phyloP scores from a whole-genome alignment of 2,797 vertebrate genomes.

The Manis crassicaudata region DNA sequence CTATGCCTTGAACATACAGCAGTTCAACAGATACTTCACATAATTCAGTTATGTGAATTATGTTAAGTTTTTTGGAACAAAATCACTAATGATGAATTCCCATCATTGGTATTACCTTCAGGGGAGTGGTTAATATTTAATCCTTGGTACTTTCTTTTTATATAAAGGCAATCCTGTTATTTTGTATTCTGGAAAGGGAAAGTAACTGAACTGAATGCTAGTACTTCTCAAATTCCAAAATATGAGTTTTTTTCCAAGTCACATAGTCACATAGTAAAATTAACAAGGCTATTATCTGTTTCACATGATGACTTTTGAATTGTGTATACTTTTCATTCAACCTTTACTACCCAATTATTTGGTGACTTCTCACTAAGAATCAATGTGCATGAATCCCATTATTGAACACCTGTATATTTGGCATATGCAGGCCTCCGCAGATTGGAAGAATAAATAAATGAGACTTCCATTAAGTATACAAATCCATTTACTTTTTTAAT shows the following conservation, averaged over 20 bases:
- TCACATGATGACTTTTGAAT: background rate
- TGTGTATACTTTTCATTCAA: background rate
- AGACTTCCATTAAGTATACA: background rate
- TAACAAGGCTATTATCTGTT: background rate
- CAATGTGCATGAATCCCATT: background rate
- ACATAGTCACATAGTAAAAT: background rate
- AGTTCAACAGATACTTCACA: constrained; percentile 41
- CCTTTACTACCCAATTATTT: background rate
- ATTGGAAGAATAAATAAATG: background rate
- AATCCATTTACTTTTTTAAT: background rate
- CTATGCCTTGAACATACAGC: background rate
- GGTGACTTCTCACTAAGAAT: background rate
- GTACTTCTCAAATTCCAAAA: background rate
- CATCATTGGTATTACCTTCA: background rate
- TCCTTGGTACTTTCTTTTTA: background rate
- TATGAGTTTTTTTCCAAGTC: background rate
- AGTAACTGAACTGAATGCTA: background rate
- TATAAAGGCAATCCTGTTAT: background rate
- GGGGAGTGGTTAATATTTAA: background rate
- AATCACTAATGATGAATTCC: constrained; percentile 5
- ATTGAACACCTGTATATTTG: background rate
- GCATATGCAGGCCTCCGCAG: background rate
- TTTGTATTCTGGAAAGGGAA: constrained; percentile 3
- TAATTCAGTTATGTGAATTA: background rate
- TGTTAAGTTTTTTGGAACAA: background rate